Base-by-base conservation (phyloP, 2,888 invertebrate genomes). In the Entomobrya multifasciata region DNA sequence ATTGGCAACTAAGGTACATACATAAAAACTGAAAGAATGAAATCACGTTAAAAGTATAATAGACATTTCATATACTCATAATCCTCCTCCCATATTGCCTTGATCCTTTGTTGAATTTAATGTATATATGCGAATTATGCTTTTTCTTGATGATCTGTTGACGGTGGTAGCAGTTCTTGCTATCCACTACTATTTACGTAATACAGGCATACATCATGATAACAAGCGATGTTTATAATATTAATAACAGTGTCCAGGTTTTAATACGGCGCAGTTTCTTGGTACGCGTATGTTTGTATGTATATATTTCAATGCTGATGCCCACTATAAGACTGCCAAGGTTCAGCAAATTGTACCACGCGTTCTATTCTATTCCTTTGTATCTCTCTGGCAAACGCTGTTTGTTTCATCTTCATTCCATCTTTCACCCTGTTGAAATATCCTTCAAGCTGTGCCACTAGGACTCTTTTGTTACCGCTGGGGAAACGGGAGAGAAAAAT, bases 201-300 rank as follows among this genome's bases (percentile, higher is more conserved):
- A 36, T 36, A 36, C 8, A 8, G 5, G 8, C 36, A 36, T 36
- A n/a, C n/a, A n/a, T 36, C 36, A 6, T 36, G 8, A 36, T 36
- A 36, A 36, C 36, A 36, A 36, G 8, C 36, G 36, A 6, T 4
- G 36, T 36, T 36, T 36, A 36, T 36, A 36, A 36, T 44, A 44
- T 44, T 44, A 55, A 70, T 72, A 55, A 57, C 30, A 17, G 60
- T 78, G 77, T 60, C 77, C 76, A 76, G 77, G 77, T 47, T 78
- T 60, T 78, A 20, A 41, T 70, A 79, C 83, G 88, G 86, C 88
- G 88, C 82, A 88, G 88, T 87, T 87, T 84, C 22, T 74, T 20
- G 3, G 10, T 57, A 10, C 20, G 3, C 11, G 25, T 22, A 25
- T 25, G 25, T 57, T 20, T 57, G 57, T 57, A 57, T 57, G 67